phyloP scores from a whole-genome alignment of 2,888 invertebrate species.

The Polydrusus pterygomalis region DNA sequence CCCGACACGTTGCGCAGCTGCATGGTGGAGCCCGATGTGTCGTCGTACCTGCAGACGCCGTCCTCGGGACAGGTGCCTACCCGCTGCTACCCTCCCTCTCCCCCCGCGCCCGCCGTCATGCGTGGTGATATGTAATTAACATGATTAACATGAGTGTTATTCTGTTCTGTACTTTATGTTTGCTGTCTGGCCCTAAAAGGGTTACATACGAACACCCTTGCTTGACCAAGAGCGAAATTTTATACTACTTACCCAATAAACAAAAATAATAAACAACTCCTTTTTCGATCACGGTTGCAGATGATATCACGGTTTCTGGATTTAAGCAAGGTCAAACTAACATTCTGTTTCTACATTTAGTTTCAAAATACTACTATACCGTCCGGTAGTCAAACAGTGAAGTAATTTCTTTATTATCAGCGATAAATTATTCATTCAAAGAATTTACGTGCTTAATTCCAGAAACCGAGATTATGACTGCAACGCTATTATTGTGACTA shows the following conservation, averaged over 20 bases:
- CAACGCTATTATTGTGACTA: not conserved
- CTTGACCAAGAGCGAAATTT: slow-evolving; percentile 51
- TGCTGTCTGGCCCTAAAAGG: slow-evolving; percentile 62
- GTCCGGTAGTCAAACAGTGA: too few relatives aligned
- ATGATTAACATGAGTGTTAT: slow-evolving; percentile 73
- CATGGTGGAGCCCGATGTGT: slow-evolving; percentile 96
- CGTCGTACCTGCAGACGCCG: slow-evolving; percentile 95
- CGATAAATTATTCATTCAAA: too few relatives aligned
- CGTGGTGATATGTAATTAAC: slow-evolving; percentile 74
- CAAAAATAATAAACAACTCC: slow-evolving; percentile 5
- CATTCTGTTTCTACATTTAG: not conserved
- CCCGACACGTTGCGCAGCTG: slow-evolving; percentile 95
- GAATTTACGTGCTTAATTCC: not conserved
- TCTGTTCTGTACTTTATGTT: slow-evolving; percentile 66
- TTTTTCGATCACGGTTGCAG: not conserved
- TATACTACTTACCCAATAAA: slow-evolving; percentile 4
- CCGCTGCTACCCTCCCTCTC: slow-evolving; percentile 76
- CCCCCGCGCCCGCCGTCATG: slow-evolving; percentile 70
- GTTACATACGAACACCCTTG: slow-evolving; percentile 40
- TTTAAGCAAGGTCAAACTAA: slow-evolving; percentile 9
- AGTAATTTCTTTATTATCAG: too few relatives aligned
- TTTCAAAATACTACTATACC: not conserved
- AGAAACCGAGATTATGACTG: not conserved
- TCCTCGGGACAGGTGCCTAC: slow-evolving; percentile 93
- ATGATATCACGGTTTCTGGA: slow-evolving; percentile 9